Percentiles rank a stretch among this genome's conserved stretches.
Conservation (phyloP, 2,888 invertebrate species). For the Amphipoea lucens region DNA sequence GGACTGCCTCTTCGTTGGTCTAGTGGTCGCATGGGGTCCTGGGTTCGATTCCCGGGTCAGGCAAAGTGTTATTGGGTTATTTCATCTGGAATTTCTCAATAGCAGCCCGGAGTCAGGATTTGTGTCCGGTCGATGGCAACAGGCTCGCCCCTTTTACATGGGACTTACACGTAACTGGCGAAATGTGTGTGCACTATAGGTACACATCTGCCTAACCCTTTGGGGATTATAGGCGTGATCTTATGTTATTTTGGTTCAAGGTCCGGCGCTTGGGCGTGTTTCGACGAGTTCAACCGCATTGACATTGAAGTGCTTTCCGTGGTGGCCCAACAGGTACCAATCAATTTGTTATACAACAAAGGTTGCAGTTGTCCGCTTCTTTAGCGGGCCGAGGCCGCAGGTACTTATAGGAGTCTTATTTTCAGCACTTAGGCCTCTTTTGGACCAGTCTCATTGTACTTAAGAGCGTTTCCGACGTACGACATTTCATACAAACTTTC, state of each 20-base stretch:
- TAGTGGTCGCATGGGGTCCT: not conserved
- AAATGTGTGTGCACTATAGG: not conserved
- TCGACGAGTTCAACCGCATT: constrained; percentile 96
- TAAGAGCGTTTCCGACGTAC: not conserved
- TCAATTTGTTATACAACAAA: not conserved
- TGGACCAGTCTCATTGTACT: not conserved
- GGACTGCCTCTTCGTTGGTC: too few relatives aligned
- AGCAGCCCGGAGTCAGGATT: too few relatives aligned
- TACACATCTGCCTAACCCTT: not conserved
- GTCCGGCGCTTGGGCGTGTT: constrained; percentile 96
- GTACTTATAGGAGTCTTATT: not conserved
- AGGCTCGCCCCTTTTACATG: not conserved
- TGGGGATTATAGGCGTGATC: not conserved
- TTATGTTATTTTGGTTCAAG: constrained; percentile 75
- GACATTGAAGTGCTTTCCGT: constrained; percentile 96
- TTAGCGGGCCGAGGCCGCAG: too few relatives aligned
- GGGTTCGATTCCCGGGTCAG: not conserved
- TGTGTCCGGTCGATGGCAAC: too few relatives aligned
- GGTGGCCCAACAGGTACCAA: constrained; percentile 92
- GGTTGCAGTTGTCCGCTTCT: not conserved
- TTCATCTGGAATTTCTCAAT: too few relatives aligned
- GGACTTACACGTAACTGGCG: not conserved
- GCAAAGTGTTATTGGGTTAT: not conserved
- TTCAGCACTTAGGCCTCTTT: not conserved
- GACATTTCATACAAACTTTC: too few relatives aligned